phyloP scores from a whole-genome alignment of 2,113 vertebrate species.

The Nycticryphes semicollaris region DNA sequence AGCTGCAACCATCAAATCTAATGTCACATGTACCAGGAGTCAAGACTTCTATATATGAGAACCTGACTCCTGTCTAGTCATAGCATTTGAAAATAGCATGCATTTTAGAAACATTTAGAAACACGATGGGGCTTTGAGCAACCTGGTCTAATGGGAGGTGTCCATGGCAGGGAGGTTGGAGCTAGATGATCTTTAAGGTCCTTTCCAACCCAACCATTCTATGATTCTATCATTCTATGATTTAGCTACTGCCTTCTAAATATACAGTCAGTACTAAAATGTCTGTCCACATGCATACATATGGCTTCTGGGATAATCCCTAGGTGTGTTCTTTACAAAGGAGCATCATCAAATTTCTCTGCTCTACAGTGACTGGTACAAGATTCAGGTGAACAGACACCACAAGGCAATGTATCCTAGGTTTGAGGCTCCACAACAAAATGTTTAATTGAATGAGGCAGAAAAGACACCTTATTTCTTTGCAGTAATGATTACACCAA shows the following conservation, averaged over 20 bases:
- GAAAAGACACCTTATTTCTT: neutral
- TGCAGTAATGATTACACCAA: neutral
- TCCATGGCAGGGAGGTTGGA: too few species aligned
- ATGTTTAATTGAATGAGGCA: neutral
- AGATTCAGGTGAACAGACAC: neutral
- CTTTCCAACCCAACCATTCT: too few species aligned
- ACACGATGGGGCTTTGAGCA: too few species aligned
- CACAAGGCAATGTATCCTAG: neutral
- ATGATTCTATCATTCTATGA: too few species aligned
- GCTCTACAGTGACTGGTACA: neutral
- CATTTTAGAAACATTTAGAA: neutral
- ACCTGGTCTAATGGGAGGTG: too few species aligned
- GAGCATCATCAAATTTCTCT: neutral
- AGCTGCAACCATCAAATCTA: neutral
- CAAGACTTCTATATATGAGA: neutral
- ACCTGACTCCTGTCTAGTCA: neutral
- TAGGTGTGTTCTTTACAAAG: neutral
- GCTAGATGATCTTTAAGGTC: too few species aligned
- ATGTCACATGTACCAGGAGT: neutral
- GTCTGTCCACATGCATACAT: neutral
- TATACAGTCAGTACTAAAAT: accelerated
- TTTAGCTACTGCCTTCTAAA: neutral
- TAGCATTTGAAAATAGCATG: neutral
- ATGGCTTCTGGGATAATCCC: neutral
- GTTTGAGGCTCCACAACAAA: neutral